Percentiles rank a stretch among this genome's conserved stretches.
These are phyloP conservation scores for Yponomeuta evonymella DNA, from an alignment of 2,888 invertebrate species.

Conservation along the genomic window DNA sequence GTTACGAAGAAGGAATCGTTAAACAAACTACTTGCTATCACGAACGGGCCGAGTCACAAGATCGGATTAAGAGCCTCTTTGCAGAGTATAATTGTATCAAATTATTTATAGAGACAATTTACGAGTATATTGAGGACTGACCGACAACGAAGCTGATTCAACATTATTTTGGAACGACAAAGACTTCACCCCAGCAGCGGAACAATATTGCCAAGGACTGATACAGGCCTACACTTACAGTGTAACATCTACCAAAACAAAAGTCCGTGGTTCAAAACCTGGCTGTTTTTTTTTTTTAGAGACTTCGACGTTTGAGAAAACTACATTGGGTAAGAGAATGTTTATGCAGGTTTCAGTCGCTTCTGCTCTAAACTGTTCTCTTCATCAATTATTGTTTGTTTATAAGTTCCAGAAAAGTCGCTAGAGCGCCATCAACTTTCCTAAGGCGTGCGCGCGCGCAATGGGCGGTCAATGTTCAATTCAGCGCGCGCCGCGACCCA, in stretches of 20 bases:
- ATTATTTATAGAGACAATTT: neutral
- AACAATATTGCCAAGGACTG: too few species aligned
- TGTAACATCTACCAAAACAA: too few species aligned
- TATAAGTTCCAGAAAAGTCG: neutral
- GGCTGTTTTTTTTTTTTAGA: too few species aligned
- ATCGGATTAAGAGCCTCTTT: neutral
- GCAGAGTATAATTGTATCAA: neutral
- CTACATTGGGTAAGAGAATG: too few species aligned
- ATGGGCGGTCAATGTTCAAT: slow-evolving; percentile 26
- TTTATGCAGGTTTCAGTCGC: too few species aligned
- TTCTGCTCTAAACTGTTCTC: too few species aligned
- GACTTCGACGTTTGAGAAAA: too few species aligned
- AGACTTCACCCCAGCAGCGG: too few species aligned
- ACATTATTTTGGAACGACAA: too few species aligned
- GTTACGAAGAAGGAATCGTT: neutral
- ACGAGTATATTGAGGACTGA: neutral
- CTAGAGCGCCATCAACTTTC: neutral
- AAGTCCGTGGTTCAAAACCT: too few species aligned
- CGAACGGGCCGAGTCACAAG: neutral
- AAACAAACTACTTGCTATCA: neutral
- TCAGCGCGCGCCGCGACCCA: slow-evolving; percentile 35
- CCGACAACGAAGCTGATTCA: neutral
- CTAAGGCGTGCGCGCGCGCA: slow-evolving; percentile 20
- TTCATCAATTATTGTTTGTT: too few species aligned
- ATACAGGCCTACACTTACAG: too few species aligned